Evolutionary conservation across 1,140 invertebrate species (phyloP), one percentile per base, ranked within the genome.

Genomic region (Drosophila trapezifrons): DNA sequence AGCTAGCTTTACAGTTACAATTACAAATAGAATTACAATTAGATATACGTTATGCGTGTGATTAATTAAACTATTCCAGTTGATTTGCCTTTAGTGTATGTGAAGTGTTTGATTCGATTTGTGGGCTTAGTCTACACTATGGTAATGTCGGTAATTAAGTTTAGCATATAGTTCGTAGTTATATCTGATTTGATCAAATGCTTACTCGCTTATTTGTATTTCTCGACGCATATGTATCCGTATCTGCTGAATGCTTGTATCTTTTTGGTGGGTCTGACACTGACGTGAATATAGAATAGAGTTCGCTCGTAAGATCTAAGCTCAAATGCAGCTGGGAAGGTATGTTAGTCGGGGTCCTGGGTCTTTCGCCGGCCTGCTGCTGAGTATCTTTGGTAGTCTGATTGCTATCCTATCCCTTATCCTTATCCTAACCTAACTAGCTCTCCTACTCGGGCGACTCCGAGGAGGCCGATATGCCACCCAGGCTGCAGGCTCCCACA

Each of bases 401-500:
- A 32, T 56, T 20, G 32, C 56, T 63, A 20, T n/a, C 54, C 32
- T 37, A 37, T 10, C 13, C 29, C 29, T 62, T 38, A 37, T 10
- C 49, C 29, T 60, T 37, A 37, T n/a, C 35, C 54, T 56, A 51
- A 46, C 29, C 58, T 73, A 63, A 32, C 58, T 81, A 73, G 57
- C 22, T 22, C 40, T 47, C 67, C 78, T 67, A 91, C 78, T 90
- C 79, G 3, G 90, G 90, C 15, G 90, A 91, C 46, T 87, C 87
- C 5, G 90, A 91, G 13, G 80, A 79, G 25, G 66, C 85, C 18
- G 90, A 91, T 47, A 86, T 84, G 51, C 90, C 90, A 1, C 85
- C 85, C 73, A 93, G 78, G 90, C 93, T 91, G 80, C 93, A 91
- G 82, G 80, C 72, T 10, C 79, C 87, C 66, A 85, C 80, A 42